Evolutionary conservation across 2,113 vertebrate species (phyloP), one percentile per base, ranked within the genome.

Genomic region (Glaucomys volans): DNA sequence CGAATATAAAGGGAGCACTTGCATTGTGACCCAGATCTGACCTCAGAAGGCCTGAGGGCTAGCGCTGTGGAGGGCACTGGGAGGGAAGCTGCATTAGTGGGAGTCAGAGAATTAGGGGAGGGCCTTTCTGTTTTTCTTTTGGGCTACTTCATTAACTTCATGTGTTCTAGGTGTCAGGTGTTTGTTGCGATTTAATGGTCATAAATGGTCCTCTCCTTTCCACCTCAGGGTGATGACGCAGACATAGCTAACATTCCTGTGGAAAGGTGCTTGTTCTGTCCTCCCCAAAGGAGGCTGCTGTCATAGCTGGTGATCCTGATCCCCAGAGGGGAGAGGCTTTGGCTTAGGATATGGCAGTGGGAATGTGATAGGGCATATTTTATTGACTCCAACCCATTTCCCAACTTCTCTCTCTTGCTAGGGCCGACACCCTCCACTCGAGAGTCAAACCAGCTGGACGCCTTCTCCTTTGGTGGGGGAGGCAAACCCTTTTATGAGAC

Each of bases 401-500:
- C 22, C 96, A 20, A 82, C 57, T 67, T 92, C 52, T 44, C 87
- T 95, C 89, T 98, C 86, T 94, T 95, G 92, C 79, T 52, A 93
- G 97, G 95, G 16, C 11, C 90, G n/a, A 28, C 97, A 91, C 87
- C 97, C 10, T 40, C 98, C 97, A 98, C 87, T 3, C 99, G 99
- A 88, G 99, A 99, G 37, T 30, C 97, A 4, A 79, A 35, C 66
- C 98, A 98, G 59, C 79, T 96, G 0, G 98, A 97, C 37, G 95
- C 99, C 0, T 99, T 99, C 94, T 90, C 98, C 0, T 99, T 99
- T 66, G 96, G 96, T 26, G 98, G 97, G 26, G 95, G 12, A 67
- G 83, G 98, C 86, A 99, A 99, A 96, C 74, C 98, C 83, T 64
- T 97, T 1, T 99, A 99, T 42, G 99, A 98, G 81, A 44, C 91